Percentiles rank a stretch among this genome's conserved stretches.
phyloP scores from a whole-genome alignment of 2,888 invertebrate genomes.

The Hetaerina titia region DNA sequence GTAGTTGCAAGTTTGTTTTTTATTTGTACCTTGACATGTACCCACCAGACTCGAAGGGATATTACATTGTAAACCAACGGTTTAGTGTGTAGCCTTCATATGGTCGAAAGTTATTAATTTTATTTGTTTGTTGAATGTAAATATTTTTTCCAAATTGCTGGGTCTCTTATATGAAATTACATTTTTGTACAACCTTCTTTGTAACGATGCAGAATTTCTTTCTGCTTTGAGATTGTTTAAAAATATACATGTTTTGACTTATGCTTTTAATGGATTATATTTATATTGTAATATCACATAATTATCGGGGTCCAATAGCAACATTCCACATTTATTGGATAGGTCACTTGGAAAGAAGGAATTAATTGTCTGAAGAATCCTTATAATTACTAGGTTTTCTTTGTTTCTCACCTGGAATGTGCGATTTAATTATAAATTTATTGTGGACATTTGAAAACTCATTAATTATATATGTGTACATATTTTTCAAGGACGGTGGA shows the following conservation, averaged over 20 bases:
- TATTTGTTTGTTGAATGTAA: slow-evolving; percentile 40
- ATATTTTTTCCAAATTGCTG: slow-evolving; percentile 18
- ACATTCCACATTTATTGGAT: neutral
- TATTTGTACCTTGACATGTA: slow-evolving; percentile 46
- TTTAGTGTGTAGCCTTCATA: slow-evolving; percentile 22
- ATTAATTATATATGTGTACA: neutral
- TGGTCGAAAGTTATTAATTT: slow-evolving; percentile 32
- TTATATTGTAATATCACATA: neutral
- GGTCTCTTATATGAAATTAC: neutral
- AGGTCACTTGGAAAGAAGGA: neutral
- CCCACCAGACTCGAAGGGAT: slow-evolving; percentile 9
- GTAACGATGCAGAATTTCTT: neutral
- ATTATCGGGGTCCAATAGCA: neutral
- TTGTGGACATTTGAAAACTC: neutral
- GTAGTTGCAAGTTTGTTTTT: slow-evolving; percentile 62
- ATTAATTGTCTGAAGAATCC: neutral
- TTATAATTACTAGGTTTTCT: neutral
- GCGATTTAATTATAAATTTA: neutral
- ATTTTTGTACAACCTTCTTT: slow-evolving; percentile 28
- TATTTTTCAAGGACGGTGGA: slow-evolving; percentile 40
- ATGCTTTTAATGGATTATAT: neutral
- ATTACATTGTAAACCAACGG: slow-evolving; percentile 43
- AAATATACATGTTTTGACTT: neutral
- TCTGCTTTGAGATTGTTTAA: neutral
- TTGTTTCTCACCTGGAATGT: neutral